Conservation (phyloP, 2,888 invertebrate species). For the Callyntrura guangdongensis region DNA sequence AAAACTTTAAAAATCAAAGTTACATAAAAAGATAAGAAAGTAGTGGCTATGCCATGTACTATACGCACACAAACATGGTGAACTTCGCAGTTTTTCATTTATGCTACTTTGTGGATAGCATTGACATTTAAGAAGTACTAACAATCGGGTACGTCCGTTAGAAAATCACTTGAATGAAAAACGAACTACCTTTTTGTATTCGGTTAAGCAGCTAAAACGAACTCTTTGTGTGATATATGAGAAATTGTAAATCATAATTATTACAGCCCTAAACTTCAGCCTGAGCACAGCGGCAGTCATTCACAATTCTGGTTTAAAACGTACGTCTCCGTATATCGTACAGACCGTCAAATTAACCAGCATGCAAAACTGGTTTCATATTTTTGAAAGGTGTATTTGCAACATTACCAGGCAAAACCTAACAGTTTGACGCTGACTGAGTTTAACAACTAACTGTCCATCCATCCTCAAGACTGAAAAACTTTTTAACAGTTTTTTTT, state of each 20-base stretch:
- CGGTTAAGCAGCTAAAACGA: not conserved
- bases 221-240: not conserved
- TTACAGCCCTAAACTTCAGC: not conserved
- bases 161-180: conserved; percentile 2
- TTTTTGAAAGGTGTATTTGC: too few species aligned
- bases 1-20: not conserved
- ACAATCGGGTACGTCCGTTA: conserved; percentile 17
- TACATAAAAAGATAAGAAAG: not conserved
- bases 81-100: too few species aligned
- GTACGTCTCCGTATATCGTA: not conserved
- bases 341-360: too few species aligned
- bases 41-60: not conserved
- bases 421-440: too few species aligned
- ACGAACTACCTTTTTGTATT: not conserved
- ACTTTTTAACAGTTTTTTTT: too few species aligned
- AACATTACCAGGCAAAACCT: too few species aligned
- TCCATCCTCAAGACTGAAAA: too few species aligned
- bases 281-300: not conserved
- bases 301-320: not conserved
- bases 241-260: conserved; percentile 7
- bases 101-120: not conserved
- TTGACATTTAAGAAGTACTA: not conserved
- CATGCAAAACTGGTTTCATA: too few species aligned
- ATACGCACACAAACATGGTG: not conserved
- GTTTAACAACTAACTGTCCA: too few species aligned